Base-by-base conservation (phyloP, 2,888 invertebrate species). In the Heliconius hortense region DNA sequence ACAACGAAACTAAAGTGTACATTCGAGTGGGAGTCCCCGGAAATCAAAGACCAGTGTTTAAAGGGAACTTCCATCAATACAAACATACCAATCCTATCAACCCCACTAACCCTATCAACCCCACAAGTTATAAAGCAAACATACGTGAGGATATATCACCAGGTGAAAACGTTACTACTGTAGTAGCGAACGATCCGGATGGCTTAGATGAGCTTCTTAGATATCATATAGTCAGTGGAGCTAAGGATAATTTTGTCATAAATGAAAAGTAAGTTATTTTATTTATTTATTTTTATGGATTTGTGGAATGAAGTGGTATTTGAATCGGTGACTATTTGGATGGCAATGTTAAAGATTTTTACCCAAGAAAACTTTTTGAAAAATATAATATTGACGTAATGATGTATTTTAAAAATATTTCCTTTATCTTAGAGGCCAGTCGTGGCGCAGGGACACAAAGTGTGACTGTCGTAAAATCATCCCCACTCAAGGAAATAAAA, bases 1-100 rank as follows among this genome's bases (percentile, higher is more conserved):
- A n/a, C n/a, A n/a, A n/a, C n/a, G n/a, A n/a, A n/a, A n/a, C 96
- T 0, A 93, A 95, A 56, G 94, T 97, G 0, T 93, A 95, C 15
- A 94, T 97, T 24, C 94, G 96, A n/a, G 97, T 97, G 0, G 97
- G 97, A 0, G 96, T 97, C 5, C 96, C 97, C 0, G 97, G 97
- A 1, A 97, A 97, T 82, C 96, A 97, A 82, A 92, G 96, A n/a
- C 97, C 97, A 0, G 95, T 96, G n/a, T 97, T 96, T 82, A 95
- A 96, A 81, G 96, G 96, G 1, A 96, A 96, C 82, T 96, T 95
- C 81, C 96, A 96, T 72, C 95, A 94, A 78, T 93, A 94, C 76
- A 94, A 94, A 31, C 92, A 93, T 48, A 89, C 89, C 13, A 87
- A 88, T 10, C 88, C 91, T 79, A 83, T 87, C 10, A 88, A 86